Evolutionary conservation across 2,888 invertebrate species (phyloP), one percentile per base, ranked within the genome.

Genomic region (Eupelmus urozonus): DNA sequence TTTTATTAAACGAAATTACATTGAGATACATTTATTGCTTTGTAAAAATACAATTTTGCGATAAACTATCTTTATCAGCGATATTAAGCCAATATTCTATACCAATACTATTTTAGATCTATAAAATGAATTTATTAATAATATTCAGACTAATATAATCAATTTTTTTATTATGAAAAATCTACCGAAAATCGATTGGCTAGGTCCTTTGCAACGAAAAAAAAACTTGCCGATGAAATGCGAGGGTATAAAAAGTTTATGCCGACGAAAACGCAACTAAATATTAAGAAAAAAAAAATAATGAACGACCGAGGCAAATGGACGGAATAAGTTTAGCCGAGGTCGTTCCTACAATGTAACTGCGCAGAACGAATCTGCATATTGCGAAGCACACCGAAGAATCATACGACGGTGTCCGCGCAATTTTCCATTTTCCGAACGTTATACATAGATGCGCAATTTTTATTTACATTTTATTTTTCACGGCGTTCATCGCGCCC

Each of bases 401-500:
- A 25, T 11, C n/a, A 57, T 42, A 53, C 27, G 27, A 40, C 5
- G n/a, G 34, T 20, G 23, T n/a, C 9, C 53, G 53, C 67, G 53
- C 62, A 20, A 67, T 45, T 55, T 66, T 78, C 66, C 55, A 72
- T 62, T 75, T 59, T 62, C 66, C 45, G 49, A 72, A 70, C 25
- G n/a, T 49, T 45, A 65, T 67, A 60, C 63, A 63, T 67, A 59
- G 65, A 27, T 51, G 72, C 79, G 82, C 80, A 81, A 82, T 69
- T 77, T 81, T 80, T 79, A 81, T 81, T 82, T 81, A 82, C n/a
- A 49, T 3, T 55, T 79, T 81, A 82, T 82, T 82, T 83, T 82
- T 83, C 80, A 81, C 81, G 74, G 80, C 80, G 76, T 25, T 57
- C 42, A 20, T 57, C 20, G 65, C 59, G 76, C 51, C 71, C 76